phyloP scores from a whole-genome alignment of 2,888 invertebrate genomes.

The Tricholauxania praeusta region DNA sequence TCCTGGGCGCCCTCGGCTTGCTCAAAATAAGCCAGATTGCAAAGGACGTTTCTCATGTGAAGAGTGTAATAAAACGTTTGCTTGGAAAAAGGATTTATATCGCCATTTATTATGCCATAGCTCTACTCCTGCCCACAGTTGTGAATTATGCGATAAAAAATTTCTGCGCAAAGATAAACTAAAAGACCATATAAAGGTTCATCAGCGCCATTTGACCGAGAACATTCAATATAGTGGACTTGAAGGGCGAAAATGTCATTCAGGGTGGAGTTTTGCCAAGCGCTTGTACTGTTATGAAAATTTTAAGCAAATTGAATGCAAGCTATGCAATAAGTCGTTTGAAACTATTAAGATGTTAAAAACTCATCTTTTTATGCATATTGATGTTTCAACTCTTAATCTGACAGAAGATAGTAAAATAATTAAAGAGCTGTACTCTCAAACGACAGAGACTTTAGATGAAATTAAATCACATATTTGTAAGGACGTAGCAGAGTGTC shows the following conservation, averaged over 20 bases:
- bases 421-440: slow-evolving; percentile 48
- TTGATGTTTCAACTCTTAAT: slow-evolving; percentile 43
- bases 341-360: slow-evolving; percentile 54
- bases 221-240: not conserved
- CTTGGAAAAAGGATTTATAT: slow-evolving; percentile 61
- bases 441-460: slow-evolving; percentile 43
- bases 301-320: slow-evolving; percentile 59
- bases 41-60: slow-evolving; percentile 56
- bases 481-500: slow-evolving; percentile 50
- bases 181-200: slow-evolving; percentile 53
- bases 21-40: slow-evolving; percentile 41
- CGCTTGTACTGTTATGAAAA: slow-evolving; percentile 55
- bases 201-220: slow-evolving; percentile 40
- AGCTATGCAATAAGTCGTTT: slow-evolving; percentile 57
- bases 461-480: slow-evolving; percentile 51
- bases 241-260: slow-evolving; percentile 38
- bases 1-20: slow-evolving; percentile 52
- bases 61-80: slow-evolving; percentile 61
- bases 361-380: slow-evolving; percentile 55
- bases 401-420: slow-evolving; percentile 51
- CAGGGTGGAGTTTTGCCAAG: slow-evolving; percentile 58
- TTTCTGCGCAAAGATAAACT: slow-evolving; percentile 61
- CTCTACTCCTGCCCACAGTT: slow-evolving; percentile 51
- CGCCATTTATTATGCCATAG: slow-evolving; percentile 59
- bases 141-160: slow-evolving; percentile 54